These are phyloP conservation scores for Dryoscopus gambensis DNA, from an alignment of 2,113 vertebrate genomes.

Conservation along the genomic window DNA sequence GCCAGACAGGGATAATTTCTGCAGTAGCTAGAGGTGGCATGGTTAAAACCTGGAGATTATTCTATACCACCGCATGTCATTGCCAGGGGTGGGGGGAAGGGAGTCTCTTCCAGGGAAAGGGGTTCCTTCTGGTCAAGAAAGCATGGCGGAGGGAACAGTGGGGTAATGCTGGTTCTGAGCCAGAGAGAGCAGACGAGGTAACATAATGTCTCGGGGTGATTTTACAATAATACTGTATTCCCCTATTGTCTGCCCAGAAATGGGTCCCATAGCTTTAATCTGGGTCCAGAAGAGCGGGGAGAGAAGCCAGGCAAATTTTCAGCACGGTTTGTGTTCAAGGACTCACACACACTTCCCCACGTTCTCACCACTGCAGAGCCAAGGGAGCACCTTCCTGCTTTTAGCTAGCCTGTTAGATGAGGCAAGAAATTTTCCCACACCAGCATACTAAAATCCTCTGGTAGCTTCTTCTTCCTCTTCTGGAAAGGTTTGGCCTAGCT, in stretches of 20 bases:
- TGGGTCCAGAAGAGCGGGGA: background rate
- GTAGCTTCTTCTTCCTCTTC: background rate
- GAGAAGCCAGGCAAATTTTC: background rate
- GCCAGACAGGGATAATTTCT: background rate
- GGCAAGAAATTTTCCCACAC: background rate
- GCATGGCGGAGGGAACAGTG: background rate
- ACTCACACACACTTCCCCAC: background rate
- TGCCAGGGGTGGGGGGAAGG: background rate
- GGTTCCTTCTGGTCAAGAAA: background rate
- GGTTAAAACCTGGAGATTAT: background rate
- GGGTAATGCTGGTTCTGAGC: background rate
- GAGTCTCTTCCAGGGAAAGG: background rate
- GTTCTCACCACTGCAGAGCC: background rate
- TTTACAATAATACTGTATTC: background rate
- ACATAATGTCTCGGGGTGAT: background rate
- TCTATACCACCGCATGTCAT: accelerated
- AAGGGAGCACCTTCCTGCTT: background rate
- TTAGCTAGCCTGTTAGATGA: background rate
- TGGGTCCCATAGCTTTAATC: background rate
- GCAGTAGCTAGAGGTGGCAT: background rate
- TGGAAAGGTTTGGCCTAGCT: background rate
- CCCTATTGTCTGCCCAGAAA: background rate
- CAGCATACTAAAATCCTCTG: background rate
- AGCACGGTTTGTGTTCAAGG: background rate
- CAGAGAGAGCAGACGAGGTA: background rate